Conservation (phyloP, 2,888 invertebrate genomes). For the Cheilosia vulpina region DNA sequence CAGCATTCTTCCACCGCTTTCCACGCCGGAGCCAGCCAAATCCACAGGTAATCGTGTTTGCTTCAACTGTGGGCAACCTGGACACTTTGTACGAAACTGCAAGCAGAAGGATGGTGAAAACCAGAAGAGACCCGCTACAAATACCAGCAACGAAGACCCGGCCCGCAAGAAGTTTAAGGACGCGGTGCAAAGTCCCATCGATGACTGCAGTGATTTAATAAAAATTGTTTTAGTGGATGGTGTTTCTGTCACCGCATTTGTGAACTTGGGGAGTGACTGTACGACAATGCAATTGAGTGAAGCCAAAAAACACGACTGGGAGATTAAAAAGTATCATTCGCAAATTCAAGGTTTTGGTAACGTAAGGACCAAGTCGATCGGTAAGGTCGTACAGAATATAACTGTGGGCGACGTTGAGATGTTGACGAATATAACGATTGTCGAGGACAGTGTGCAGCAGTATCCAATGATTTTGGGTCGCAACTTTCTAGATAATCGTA, state of each 20-base stretch:
- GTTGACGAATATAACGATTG: slow-evolving; percentile 26
- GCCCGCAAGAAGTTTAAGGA: not conserved
- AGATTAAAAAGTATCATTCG: not conserved
- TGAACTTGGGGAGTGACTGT: slow-evolving; percentile 28
- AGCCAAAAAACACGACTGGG: slow-evolving; percentile 20
- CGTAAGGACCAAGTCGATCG: not conserved
- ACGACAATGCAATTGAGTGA: slow-evolving; percentile 29
- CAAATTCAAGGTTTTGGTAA: not conserved
- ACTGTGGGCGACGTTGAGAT: slow-evolving; percentile 28
- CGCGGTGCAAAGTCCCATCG: too few species aligned
- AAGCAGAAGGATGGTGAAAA: not conserved
- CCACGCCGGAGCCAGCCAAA: not conserved
- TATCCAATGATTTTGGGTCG: slow-evolving; percentile 42
- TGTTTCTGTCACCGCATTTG: slow-evolving; percentile 20
- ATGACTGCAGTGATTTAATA: slow-evolving; percentile 18
- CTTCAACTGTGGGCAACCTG: not conserved
- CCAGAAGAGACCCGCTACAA: not conserved
- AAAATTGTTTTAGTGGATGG: not conserved
- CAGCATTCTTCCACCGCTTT: too few species aligned
- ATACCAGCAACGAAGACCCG: not conserved
- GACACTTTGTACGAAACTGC: not conserved
- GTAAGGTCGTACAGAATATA: not conserved
- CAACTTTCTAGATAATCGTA: slow-evolving; percentile 37
- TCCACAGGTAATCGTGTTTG: not conserved
- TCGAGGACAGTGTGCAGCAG: slow-evolving; percentile 21